These are phyloP conservation scores for Oppia nitens DNA, from an alignment of 1,140 invertebrate species.

Conservation along the genomic window DNA sequence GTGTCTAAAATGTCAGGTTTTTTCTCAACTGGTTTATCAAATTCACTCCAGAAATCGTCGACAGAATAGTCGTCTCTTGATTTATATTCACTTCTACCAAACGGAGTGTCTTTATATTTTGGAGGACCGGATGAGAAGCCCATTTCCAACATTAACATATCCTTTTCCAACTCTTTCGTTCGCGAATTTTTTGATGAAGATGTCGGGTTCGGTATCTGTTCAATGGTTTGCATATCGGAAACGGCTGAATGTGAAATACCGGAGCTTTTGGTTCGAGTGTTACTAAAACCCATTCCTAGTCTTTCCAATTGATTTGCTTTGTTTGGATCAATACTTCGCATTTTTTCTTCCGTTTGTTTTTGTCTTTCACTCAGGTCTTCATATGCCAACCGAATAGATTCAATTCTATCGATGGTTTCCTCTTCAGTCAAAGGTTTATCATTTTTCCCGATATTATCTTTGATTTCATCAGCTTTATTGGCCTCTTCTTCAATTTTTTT, in stretches of 20 bases:
- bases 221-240: slow-evolving; percentile 78
- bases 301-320: slow-evolving; percentile 78
- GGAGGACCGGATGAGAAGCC: slow-evolving; percentile 7
- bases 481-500: slow-evolving; percentile 84
- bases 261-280: slow-evolving; percentile 7
- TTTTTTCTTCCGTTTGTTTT: slow-evolving; percentile 56
- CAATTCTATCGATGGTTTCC: slow-evolving; percentile 39
- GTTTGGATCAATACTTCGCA: slow-evolving; percentile 56
- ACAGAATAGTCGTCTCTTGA: neutral
- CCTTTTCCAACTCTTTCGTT: slow-evolving; percentile 4
- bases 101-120: neutral
- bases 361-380: slow-evolving; percentile 61
- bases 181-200: slow-evolving; percentile 12
- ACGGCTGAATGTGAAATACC: slow-evolving; percentile 63
- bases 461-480: slow-evolving; percentile 54
- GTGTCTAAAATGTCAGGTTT: slow-evolving; percentile 15
- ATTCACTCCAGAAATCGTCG: slow-evolving; percentile 14
- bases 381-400: slow-evolving; percentile 67
- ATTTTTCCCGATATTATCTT: slow-evolving; percentile 26
- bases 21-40: slow-evolving; percentile 5
- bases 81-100: neutral
- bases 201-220: slow-evolving; percentile 48
- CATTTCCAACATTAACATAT: slow-evolving; percentile 5
- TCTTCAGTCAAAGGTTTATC: slow-evolving; percentile 30
- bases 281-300: slow-evolving; percentile 72